phyloP scores from a whole-genome alignment of 2,113 vertebrate species.

The Bos indicus region DNA sequence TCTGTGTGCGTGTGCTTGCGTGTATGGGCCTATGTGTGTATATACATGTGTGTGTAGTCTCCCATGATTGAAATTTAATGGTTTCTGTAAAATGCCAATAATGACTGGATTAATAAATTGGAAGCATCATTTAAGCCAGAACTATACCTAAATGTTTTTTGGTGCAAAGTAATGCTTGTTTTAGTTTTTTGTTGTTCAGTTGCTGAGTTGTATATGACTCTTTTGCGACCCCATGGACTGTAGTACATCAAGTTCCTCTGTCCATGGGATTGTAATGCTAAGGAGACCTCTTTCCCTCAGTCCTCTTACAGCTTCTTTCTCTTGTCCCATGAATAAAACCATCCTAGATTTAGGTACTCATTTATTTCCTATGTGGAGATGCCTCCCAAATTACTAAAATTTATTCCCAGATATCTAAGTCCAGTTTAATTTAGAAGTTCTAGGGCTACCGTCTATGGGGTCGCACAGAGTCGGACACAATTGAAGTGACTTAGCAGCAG shows the following conservation, averaged over 20 bases:
- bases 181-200: neutral
- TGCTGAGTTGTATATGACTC: neutral
- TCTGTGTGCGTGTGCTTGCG: accelerated
- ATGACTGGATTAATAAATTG: neutral
- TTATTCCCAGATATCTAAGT: neutral
- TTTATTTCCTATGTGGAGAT: neutral
- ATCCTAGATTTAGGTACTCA: neutral
- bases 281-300: neutral
- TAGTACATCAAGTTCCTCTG: neutral
- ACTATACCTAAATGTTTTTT: neutral
- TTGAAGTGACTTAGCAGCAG: too few relatives aligned
- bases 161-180: neutral
- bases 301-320: neutral
- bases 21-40: neutral
- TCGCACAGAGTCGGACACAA: too few relatives aligned
- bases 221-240: neutral
- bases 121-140: neutral
- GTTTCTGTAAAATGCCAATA: neutral
- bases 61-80: neutral
- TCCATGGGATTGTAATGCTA: neutral
- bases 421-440: neutral
- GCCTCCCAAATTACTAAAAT: neutral
- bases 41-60: too few relatives aligned
- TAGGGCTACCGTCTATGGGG: neutral
- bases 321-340: neutral